These are phyloP conservation scores for Procambarus clarkii DNA, from an alignment of 1,140 invertebrate species.

Conservation along the genomic window DNA sequence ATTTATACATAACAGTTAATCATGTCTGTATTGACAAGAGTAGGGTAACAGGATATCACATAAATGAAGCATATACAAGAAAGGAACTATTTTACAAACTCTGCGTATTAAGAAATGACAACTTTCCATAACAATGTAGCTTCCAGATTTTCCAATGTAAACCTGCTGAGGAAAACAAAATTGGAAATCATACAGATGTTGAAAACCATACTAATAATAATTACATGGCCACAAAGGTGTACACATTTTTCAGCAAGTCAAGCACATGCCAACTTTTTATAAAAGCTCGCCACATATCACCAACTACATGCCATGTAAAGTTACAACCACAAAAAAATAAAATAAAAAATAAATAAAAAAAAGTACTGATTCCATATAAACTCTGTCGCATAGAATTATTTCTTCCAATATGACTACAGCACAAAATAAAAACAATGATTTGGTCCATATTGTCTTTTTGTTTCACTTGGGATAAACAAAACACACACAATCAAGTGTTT, in stretches of 20 bases:
- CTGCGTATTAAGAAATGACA: not conserved
- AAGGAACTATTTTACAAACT: constrained; percentile 52
- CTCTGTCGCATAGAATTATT: not conserved
- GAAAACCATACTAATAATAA: not conserved
- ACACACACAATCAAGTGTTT: constrained; percentile 1
- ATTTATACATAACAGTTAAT: constrained; percentile 58
- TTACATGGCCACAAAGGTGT: not conserved
- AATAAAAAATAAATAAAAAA: no score
- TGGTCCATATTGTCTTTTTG: not conserved
- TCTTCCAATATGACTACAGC: not conserved
- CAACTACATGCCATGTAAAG: not conserved
- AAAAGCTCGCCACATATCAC: not conserved
- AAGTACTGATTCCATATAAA: constrained; percentile 8
- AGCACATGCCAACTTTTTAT: not conserved
- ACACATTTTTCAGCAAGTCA: not conserved
- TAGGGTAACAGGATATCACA: constrained; percentile 52
- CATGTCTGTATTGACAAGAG: constrained; percentile 40
- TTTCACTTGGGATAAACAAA: not conserved
- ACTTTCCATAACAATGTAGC: not conserved
- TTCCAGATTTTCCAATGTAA: not conserved
- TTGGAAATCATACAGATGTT: not conserved
- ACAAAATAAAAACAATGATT: not conserved
- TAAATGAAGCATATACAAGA: constrained; percentile 60
- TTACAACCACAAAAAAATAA: no score
- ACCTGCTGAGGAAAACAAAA: not conserved